phyloP scores from a whole-genome alignment of 2,113 vertebrate genomes.

The Progne subis region DNA sequence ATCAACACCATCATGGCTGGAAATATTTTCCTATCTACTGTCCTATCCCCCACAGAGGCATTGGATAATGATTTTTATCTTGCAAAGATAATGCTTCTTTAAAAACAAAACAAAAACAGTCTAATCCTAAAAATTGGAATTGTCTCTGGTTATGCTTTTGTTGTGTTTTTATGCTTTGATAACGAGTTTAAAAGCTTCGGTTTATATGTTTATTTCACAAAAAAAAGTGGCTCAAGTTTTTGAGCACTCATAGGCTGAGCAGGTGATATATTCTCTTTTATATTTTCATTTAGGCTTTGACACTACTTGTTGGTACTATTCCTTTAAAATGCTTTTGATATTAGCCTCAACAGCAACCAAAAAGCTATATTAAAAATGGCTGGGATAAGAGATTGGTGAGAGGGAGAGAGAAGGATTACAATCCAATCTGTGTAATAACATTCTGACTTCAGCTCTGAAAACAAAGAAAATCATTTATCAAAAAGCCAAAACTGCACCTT shows the following conservation, averaged over 20 bases:
- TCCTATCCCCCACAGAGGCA: background rate
- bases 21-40: background rate
- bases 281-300: background rate
- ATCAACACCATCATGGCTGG: background rate
- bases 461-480: background rate
- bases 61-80: background rate
- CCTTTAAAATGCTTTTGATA: background rate
- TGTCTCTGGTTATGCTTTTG: background rate
- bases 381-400: background rate
- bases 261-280: background rate
- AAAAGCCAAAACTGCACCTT: background rate
- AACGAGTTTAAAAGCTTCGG: background rate
- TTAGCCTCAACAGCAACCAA: background rate
- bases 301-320: background rate
- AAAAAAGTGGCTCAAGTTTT: background rate
- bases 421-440: background rate
- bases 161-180: background rate
- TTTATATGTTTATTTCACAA: background rate
- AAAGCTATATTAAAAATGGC: background rate
- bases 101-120: background rate
- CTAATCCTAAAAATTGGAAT: background rate
- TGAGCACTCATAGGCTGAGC: background rate
- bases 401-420: background rate
- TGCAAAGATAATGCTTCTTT: background rate
- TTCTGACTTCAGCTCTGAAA: background rate